These are phyloP conservation scores for Rhopalosiphum maidis DNA, from an alignment of 1,140 invertebrate genomes.

Conservation along the genomic window DNA sequence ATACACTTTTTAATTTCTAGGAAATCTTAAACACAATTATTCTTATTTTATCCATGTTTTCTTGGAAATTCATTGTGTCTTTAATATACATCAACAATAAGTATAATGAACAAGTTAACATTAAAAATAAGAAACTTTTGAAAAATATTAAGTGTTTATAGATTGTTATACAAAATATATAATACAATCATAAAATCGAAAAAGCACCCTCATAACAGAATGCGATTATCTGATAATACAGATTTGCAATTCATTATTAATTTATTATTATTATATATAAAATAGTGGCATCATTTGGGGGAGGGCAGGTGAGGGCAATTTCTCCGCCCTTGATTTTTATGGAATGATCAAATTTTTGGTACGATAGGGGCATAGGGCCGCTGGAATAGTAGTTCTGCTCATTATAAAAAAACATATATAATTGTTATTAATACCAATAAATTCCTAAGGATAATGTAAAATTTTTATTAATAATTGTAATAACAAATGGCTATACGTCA, in stretches of 20 bases:
- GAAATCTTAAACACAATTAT: not conserved
- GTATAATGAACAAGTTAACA: no score
- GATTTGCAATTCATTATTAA: not conserved
- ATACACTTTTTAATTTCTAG: not conserved
- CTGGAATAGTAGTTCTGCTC: no score
- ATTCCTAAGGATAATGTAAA: not conserved
- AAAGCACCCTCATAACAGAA: not conserved
- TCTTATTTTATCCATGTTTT: not conserved
- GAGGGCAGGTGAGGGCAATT: no score
- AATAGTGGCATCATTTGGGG: no score
- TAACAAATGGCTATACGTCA: not conserved
- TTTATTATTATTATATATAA: no score
- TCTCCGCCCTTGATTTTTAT: no score
- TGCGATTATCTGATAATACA: not conserved
- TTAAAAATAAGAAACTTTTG: not conserved
- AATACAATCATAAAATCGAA: not conserved
- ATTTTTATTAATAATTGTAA: conserved; percentile 4
- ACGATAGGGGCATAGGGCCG: no score
- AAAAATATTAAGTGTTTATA: not conserved
- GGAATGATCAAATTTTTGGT: no score
- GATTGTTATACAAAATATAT: not conserved
- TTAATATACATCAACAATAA: no score
- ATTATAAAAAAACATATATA: not conserved
- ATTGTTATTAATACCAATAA: conserved; percentile 11
- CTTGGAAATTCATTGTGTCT: no score